A percentile compares a stretch with the other conserved stretches of the same genome.
Evolutionary conservation across 2,113 vertebrate genomes (phyloP).

Genomic region (Calonectris borealis): DNA sequence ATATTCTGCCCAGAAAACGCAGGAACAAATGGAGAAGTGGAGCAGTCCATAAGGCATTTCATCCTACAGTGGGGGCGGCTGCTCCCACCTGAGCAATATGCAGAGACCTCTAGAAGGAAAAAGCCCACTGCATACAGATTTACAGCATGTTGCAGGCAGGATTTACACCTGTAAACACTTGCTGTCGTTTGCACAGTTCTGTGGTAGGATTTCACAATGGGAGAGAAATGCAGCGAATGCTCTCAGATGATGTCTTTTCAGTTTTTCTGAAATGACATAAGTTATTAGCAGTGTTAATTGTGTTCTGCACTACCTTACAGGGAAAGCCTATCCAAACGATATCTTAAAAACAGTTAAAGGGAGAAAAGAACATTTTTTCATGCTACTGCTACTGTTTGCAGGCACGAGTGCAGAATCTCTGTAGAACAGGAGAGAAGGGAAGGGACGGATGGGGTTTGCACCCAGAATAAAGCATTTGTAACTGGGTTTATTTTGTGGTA

Average conservation of each 20-base stretch:
- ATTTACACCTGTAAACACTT: not conserved
- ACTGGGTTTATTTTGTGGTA: not conserved
- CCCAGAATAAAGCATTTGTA: not conserved
- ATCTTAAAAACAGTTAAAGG: not conserved
- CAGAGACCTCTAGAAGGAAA: not conserved
- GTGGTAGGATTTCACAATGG: not conserved
- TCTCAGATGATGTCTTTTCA: not conserved
- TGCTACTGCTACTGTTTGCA: not conserved
- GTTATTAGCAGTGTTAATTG: not conserved
- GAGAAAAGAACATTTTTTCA: not conserved
- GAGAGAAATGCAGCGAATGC: not conserved
- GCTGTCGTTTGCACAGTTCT: not conserved
- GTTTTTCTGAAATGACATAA: not conserved
- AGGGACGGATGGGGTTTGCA: not conserved
- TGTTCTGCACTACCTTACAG: not conserved
- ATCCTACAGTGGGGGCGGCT: rapidly evolving
- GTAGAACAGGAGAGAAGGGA: not conserved
- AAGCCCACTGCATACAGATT: not conserved
- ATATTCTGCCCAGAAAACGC: not conserved
- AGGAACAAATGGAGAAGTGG: not conserved
- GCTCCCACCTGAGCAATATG: not conserved
- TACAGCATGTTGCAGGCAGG: not conserved
- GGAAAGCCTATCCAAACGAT: not conserved
- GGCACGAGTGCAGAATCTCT: not conserved
- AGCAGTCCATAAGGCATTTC: not conserved